phyloP scores from a whole-genome alignment of 2,888 invertebrate genomes.

The Tenthredo distinguenda region DNA sequence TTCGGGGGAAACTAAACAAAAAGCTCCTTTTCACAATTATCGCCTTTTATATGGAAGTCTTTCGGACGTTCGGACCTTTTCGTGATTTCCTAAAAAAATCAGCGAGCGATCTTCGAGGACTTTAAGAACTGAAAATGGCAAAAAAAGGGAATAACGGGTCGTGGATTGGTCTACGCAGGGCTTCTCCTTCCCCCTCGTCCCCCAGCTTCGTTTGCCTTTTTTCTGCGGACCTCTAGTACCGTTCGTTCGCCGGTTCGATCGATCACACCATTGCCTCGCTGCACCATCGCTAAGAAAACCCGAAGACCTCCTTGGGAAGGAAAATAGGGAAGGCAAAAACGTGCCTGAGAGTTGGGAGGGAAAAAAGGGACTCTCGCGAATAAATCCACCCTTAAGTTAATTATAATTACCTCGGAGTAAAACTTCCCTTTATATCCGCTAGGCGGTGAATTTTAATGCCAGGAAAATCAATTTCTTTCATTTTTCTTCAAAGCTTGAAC shows the following conservation, averaged over 20 bases:
- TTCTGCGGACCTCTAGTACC: conserved; percentile 19
- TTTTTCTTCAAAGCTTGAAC: neutral
- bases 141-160: neutral
- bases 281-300: conserved; percentile 55
- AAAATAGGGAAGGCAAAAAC: conserved; percentile 23
- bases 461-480: neutral
- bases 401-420: conserved; percentile 34
- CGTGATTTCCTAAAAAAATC: neutral
- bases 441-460: neutral
- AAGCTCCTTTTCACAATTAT: neutral
- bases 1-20: neutral
- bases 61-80: neutral
- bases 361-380: neutral
- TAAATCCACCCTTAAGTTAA: conserved; percentile 44
- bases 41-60: neutral
- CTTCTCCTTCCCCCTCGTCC: conserved; percentile 10
- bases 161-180: neutral
- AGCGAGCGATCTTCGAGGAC: neutral
- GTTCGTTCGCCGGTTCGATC: conserved; percentile 33
- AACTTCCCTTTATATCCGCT: neutral
- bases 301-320: conserved; percentile 31
- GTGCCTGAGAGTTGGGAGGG: neutral
- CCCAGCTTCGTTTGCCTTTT: conserved; percentile 6
- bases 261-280: conserved; percentile 44
- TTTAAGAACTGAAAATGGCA: neutral